These are phyloP conservation scores for Nomia melanderi DNA, from an alignment of 1,140 invertebrate species.

Conservation along the genomic window DNA sequence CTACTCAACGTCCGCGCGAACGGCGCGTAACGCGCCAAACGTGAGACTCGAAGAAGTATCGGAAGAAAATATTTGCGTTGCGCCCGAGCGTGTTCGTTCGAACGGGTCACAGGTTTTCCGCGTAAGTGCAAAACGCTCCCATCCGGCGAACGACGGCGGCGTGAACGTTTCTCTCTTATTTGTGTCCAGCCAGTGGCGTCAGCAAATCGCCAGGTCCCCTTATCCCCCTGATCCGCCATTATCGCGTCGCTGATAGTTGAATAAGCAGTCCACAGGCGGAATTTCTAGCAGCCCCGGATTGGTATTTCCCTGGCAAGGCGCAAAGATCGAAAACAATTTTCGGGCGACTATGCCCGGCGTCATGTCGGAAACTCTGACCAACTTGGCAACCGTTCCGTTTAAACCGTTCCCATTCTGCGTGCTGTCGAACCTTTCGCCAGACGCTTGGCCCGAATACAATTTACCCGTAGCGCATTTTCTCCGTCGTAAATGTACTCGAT, in stretches of 20 bases:
- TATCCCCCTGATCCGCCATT: conserved; percentile 19
- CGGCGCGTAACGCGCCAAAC: conserved; percentile 30
- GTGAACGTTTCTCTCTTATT: conserved; percentile 57
- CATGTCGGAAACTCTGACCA: conserved; percentile 2
- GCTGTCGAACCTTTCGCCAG: neutral
- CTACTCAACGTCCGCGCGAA: conserved; percentile 4
- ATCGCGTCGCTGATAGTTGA: conserved; percentile 37
- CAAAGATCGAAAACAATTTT: conserved; percentile 1
- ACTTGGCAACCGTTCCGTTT: conserved; percentile 10
- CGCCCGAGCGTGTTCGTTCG: conserved; percentile 42
- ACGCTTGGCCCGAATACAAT: neutral
- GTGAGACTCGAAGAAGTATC: conserved; percentile 37
- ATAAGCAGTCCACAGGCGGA: conserved; percentile 44
- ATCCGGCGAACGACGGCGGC: conserved; percentile 37
- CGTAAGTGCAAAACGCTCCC: conserved; percentile 48
- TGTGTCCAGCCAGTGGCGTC: conserved; percentile 38
- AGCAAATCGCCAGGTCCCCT: conserved; percentile 39
- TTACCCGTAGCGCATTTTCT: neutral
- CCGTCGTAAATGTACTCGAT: neutral
- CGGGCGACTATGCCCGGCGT: neutral
- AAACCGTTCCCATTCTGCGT: conserved; percentile 5
- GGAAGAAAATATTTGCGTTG: conserved; percentile 60
- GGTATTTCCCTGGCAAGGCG: neutral
- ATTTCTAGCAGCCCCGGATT: conserved; percentile 2
- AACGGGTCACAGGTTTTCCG: conserved; percentile 51